Percentiles rank a stretch among this genome's conserved stretches.
These are phyloP conservation scores for Hippocampus comes DNA, from an alignment of 2,113 vertebrate genomes.

Conservation along the genomic window DNA sequence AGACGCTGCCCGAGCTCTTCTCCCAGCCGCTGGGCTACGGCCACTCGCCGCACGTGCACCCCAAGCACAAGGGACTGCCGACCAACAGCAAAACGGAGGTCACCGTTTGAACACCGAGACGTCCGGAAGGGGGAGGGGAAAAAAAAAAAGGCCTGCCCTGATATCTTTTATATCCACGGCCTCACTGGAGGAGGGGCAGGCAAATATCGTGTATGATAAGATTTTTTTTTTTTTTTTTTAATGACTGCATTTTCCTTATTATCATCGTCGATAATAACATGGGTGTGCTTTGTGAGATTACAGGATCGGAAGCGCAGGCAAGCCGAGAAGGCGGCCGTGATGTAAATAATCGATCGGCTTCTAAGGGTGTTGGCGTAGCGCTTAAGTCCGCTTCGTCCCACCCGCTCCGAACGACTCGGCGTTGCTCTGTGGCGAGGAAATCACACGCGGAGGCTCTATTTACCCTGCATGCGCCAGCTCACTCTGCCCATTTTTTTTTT, in stretches of 20 bases:
- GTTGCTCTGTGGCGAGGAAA: constrained; percentile 19
- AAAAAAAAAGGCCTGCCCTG: constrained; percentile 3
- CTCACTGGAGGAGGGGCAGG: constrained; percentile 19
- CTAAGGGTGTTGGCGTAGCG: constrained; percentile 47
- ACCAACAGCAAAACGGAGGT: constrained; percentile 98
- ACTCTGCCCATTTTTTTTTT: neutral
- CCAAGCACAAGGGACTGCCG: constrained; percentile 79
- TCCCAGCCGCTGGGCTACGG: constrained; percentile 71
- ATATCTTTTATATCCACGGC: constrained; percentile 50
- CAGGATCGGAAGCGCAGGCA: constrained; percentile 28
- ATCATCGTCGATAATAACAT: constrained; percentile 37
- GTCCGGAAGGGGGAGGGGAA: neutral
- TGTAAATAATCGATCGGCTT: constrained; percentile 60
- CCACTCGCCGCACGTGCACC: constrained; percentile 72
- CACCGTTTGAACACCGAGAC: constrained; percentile 78
- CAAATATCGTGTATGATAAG: constrained; percentile 51
- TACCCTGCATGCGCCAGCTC: constrained; percentile 12
- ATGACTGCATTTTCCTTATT: constrained; percentile 38
- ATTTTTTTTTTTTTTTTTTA: constrained; percentile 38
- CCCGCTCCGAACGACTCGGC: constrained; percentile 23
- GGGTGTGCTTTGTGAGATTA: constrained; percentile 38
- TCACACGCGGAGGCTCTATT: constrained; percentile 19
- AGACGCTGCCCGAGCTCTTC: constrained; percentile 83
- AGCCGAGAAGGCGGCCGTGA: constrained; percentile 32
- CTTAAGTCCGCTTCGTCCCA: constrained; percentile 31